Percentiles rank a stretch among this genome's conserved stretches.
Conservation (phyloP, 2,797 vertebrate species). For the Xenops minutus region DNA sequence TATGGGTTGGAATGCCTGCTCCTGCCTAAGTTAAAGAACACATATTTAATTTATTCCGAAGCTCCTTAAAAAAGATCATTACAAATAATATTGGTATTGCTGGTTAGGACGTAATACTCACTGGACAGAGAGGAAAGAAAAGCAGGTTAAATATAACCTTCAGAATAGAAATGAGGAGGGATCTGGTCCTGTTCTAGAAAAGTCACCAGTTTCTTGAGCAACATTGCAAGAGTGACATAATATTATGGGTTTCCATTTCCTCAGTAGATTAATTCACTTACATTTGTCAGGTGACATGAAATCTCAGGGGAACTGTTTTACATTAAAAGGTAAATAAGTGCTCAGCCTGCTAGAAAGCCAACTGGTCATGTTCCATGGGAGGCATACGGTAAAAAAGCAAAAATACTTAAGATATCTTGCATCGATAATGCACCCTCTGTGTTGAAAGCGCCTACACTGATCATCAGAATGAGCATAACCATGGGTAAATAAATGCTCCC, state of each 20-base stretch:
- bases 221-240: neutral
- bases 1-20: neutral
- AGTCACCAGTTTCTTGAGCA: neutral
- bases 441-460: neutral
- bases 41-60: neutral
- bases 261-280: neutral
- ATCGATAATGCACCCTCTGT: neutral
- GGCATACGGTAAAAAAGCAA: neutral
- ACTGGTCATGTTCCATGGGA: neutral
- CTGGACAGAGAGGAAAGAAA: neutral
- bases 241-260: conserved; percentile 13
- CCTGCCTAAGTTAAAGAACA: neutral
- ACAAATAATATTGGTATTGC: neutral
- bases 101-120: neutral
- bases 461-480: neutral
- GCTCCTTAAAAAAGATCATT: neutral
- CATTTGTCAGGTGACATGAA: neutral
- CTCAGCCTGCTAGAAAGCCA: neutral
- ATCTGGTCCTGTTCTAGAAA: neutral
- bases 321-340: neutral
- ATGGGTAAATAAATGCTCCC: neutral
- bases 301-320: neutral
- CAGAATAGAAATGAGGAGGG: neutral
- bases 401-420: neutral
- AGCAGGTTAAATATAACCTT: neutral